Conservation (phyloP, 2,797 vertebrate species). For the Coregonus sp. region DNA sequence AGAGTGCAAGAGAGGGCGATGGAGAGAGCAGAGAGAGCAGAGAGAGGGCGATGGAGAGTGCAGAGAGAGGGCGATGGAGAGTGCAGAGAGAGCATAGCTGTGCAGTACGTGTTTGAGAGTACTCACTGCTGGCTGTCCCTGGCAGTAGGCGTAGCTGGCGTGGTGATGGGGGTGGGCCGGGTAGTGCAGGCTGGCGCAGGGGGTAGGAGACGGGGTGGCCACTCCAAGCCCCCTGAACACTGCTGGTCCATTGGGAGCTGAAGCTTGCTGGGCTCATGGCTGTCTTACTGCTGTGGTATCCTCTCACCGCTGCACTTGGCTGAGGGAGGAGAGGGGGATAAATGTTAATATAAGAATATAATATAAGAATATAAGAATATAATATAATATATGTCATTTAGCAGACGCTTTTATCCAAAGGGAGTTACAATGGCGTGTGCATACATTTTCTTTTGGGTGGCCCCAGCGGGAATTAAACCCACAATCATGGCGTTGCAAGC, state of each 20-base stretch:
- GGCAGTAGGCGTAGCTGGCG: slow-evolving; percentile 82
- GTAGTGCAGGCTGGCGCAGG: slow-evolving; percentile 72
- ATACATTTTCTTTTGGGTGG: background rate
- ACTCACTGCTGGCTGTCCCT: slow-evolving; percentile 85
- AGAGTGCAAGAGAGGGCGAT: background rate
- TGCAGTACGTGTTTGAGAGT: slow-evolving; percentile 2
- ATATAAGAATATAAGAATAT: too few species aligned
- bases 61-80: background rate
- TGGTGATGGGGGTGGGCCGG: slow-evolving; percentile 67
- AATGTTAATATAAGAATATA: slow-evolving; percentile 28
- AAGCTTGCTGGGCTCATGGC: slow-evolving; percentile 78
- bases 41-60: too few species aligned
- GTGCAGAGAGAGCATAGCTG: slow-evolving; percentile 5
- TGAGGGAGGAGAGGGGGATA: slow-evolving; percentile 57
- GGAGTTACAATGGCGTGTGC: background rate
- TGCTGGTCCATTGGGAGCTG: slow-evolving; percentile 76
- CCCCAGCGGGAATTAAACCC: background rate
- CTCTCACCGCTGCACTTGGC: slow-evolving; percentile 81
- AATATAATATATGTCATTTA: background rate
- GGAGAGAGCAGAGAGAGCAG: background rate
- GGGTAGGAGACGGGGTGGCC: slow-evolving; percentile 69
- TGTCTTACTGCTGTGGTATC: slow-evolving; percentile 80
- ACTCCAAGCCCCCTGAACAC: slow-evolving; percentile 76
- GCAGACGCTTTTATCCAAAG: background rate
- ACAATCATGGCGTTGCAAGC: background rate